Base-by-base conservation (phyloP, 1,140 invertebrate genomes). In the Formica selysi region DNA sequence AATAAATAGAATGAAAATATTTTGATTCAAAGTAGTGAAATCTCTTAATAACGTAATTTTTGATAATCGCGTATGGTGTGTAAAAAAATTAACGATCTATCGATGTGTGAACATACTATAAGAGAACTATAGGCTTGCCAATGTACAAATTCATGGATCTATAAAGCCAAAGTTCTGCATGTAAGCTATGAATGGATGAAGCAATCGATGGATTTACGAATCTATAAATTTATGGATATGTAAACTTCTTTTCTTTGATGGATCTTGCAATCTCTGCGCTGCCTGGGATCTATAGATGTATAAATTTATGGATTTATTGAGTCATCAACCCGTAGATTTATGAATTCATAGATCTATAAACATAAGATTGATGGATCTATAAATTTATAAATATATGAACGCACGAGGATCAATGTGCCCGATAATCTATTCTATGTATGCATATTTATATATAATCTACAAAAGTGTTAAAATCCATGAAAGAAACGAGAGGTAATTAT, bases 221-320 rank as follows among this genome's bases (percentile, higher is more conserved):
- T 81, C 51, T 41, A 59, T 44, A 19, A 71, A 71, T 81, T 71
- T 71, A 79, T 51, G 61, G 29, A 51, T 51, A 68, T 29, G n/a
- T 29, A 13, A 16, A n/a, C 19, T 48, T 48, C 44, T 48, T 48
- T 48, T 48, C 44, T 48, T 48, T 73, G 67, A 81, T 44, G 19
- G 26, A 61, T 61, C 36, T 67, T 51, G 54, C 79, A 48, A 16
- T 48, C 44, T 48, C 44, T 16, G 44, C 44, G 44, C 13, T 48
- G 44, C 44, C 44, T 13, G 11, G 11, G 10, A 73, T 54, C 64
- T 36, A 51, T 11, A 32, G 13, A 68, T 19, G 19, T 36, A 22
- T 22, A n/a, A 36, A 73, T 73, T 81, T 61, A 59, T 36, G 26
- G 36, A 73, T 81, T 81, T 81, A 73, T 48, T 41, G 51, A 73